Conservation (phyloP, 2,113 vertebrate genomes). For the Poeciliopsis turrubarensis region DNA sequence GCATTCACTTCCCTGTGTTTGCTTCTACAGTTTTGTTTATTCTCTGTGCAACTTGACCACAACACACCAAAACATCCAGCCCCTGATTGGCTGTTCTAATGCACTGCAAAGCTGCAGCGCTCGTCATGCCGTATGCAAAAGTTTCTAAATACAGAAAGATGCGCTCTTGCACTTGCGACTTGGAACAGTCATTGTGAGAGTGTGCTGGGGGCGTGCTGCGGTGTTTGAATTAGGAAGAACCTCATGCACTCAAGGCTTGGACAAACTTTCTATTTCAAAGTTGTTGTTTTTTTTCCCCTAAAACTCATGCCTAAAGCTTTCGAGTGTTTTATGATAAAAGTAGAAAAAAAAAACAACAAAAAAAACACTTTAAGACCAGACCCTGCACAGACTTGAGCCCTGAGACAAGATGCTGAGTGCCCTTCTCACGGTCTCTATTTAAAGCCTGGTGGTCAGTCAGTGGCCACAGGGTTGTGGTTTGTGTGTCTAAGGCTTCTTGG, state of each 20-base stretch:
- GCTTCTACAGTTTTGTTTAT: slow-evolving; percentile 12
- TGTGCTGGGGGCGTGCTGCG: slow-evolving; percentile 58
- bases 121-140: slow-evolving; percentile 39
- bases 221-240: slow-evolving; percentile 54
- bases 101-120: slow-evolving; percentile 59
- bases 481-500: slow-evolving; percentile 31
- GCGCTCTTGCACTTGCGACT: slow-evolving; percentile 31
- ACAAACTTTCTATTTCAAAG: slow-evolving; percentile 69
- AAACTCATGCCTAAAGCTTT: neutral
- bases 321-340: neutral
- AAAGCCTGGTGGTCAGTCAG: slow-evolving; percentile 63
- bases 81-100: neutral
- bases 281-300: neutral
- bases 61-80: slow-evolving; percentile 23
- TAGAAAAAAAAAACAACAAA: too few species aligned
- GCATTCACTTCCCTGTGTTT: slow-evolving; percentile 2
- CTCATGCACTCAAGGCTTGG: slow-evolving; percentile 37
- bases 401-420: slow-evolving; percentile 53
- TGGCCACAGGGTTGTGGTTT: slow-evolving; percentile 54
- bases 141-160: slow-evolving; percentile 47
- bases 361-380: neutral
- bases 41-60: slow-evolving; percentile 38
- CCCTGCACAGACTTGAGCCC: slow-evolving; percentile 39
- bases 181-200: slow-evolving; percentile 72
- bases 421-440: slow-evolving; percentile 78